Conservation (phyloP, 2,888 invertebrate species). For the Tortrix viridana region DNA sequence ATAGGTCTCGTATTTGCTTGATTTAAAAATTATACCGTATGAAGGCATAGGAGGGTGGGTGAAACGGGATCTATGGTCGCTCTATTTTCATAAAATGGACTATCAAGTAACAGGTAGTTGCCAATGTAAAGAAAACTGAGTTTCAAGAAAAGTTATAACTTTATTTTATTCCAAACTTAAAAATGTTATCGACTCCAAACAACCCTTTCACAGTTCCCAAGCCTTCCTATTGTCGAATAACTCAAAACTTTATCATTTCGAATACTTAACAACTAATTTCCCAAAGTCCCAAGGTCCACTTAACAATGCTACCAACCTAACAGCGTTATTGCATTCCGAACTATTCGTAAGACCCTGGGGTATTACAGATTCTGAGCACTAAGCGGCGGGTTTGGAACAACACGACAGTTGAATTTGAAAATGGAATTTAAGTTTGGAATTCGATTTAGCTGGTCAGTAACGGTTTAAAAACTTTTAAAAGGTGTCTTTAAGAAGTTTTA, state of each 20-base stretch:
- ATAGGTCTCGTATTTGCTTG: too few relatives aligned
- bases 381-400: background rate
- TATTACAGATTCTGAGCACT: slow-evolving; percentile 17
- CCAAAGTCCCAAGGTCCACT: slow-evolving; percentile 25
- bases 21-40: too few relatives aligned
- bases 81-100: too few relatives aligned
- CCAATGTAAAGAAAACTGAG: too few relatives aligned
- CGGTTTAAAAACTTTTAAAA: too few relatives aligned
- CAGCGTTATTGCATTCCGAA: slow-evolving; percentile 24
- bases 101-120: too few relatives aligned
- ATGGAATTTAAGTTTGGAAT: background rate
- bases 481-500: too few relatives aligned
- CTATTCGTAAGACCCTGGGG: slow-evolving; percentile 21
- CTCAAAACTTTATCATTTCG: slow-evolving; percentile 21
- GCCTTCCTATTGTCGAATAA: slow-evolving; percentile 12
- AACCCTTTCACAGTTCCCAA: background rate
- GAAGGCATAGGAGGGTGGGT: too few relatives aligned
- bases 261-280: slow-evolving; percentile 33
- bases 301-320: slow-evolving; percentile 22
- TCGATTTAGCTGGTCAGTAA: too few relatives aligned
- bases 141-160: too few relatives aligned
- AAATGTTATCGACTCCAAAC: background rate
- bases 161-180: background rate
- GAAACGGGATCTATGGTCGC: too few relatives aligned
- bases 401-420: background rate